Evolutionary conservation across 2,888 invertebrate genomes (phyloP), one percentile per base, ranked within the genome.

Genomic region (Alitta virens): DNA sequence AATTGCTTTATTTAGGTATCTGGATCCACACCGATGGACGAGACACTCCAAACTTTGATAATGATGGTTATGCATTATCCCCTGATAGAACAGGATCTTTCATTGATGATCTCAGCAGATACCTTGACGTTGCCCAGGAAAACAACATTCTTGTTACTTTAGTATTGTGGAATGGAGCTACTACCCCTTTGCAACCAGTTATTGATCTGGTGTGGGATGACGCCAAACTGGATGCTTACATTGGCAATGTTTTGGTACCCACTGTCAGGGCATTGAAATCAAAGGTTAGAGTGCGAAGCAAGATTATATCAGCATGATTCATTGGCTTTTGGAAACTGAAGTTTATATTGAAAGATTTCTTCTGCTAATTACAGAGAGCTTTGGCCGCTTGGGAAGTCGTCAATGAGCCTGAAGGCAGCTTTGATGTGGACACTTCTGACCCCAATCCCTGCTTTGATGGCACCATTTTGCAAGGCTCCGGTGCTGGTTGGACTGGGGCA

Each of bases 321-420:
- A n/a, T n/a, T n/a, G n/a, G n/a, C n/a, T n/a, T n/a, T n/a, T n/a
- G n/a, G n/a, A n/a, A n/a, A n/a, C n/a, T n/a, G n/a, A n/a, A n/a
- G n/a, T n/a, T n/a, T n/a, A n/a, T n/a, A n/a, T n/a, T n/a, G n/a
- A n/a, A n/a, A n/a, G n/a, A n/a, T n/a, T n/a, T 53, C 9, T 18
- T 53, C 12, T 53, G 23, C 12, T 26, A 16, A 60, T 65, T 66
- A 54, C 66, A 72, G 27, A 74, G 71, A 1, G 74, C 74, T 16
- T 71, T 77, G 1, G 77, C 75, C 2, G 75, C 72, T 3, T 77
- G 75, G 75, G 77, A 77, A 49, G 71, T 77, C 50, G 71, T 75
- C 50, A 77, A 77, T 56, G 77, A 77, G 60, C 71, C 73, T 12
- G 75, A 77, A 51, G 75, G 75, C 7, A 66, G 70, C 56, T 55